A percentile compares a stretch with the other conserved stretches of the same genome.
Conservation (phyloP, 2,888 invertebrate genomes). For the Coenonympha arcania region DNA sequence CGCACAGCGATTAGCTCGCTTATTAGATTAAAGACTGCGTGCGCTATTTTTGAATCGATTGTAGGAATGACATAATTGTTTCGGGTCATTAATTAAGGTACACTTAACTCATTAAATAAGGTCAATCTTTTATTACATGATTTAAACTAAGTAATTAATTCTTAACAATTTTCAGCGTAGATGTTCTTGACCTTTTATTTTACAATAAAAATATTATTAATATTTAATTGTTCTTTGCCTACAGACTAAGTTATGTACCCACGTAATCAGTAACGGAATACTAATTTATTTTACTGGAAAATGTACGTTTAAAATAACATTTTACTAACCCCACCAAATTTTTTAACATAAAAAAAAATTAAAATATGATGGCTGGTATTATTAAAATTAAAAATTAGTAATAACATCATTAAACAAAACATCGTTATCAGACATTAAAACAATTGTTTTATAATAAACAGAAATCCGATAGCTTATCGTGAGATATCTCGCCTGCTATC, state of each 20-base stretch:
- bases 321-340: background rate
- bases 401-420: too few species aligned
- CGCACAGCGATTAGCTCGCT: conserved; percentile 25
- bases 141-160: background rate
- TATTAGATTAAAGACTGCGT: conserved; percentile 2
- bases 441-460: conserved; percentile 21
- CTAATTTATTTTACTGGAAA: too few species aligned
- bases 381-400: too few species aligned
- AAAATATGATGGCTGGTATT: too few species aligned
- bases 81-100: background rate
- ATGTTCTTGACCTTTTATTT: background rate
- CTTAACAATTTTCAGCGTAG: too few species aligned
- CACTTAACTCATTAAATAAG: background rate
- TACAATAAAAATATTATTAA: too few species aligned
- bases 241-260: too few species aligned
- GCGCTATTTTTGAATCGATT: conserved; percentile 3
- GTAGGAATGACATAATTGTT: background rate
- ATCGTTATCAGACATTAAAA: conserved; percentile 10
- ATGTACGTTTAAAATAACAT: too few species aligned
- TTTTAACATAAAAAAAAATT: background rate
- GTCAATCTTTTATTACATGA: background rate
- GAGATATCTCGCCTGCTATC: conserved; percentile 32
- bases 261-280: too few species aligned
- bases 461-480: conserved; percentile 27
- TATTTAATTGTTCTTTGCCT: too few species aligned